Conservation (phyloP, 2,797 vertebrate species). For the Halcyon badia region DNA sequence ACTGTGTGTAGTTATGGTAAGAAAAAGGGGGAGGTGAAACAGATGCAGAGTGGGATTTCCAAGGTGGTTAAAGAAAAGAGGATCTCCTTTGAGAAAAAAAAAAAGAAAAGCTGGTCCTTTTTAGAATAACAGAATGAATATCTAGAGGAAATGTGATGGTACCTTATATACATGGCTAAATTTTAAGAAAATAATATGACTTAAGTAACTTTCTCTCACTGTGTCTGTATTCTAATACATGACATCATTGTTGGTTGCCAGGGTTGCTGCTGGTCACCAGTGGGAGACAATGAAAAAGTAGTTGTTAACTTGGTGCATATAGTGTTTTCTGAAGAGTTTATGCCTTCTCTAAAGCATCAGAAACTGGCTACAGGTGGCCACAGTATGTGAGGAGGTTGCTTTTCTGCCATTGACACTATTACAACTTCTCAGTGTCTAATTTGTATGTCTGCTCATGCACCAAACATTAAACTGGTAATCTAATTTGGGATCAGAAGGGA, state of each 20-base stretch:
- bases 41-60: background rate
- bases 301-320: background rate
- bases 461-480: conserved; percentile 66
- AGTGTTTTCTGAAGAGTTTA: background rate
- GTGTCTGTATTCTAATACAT: background rate
- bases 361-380: conserved; percentile 46
- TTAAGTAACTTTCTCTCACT: background rate
- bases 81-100: background rate
- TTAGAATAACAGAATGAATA: background rate
- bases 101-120: background rate
- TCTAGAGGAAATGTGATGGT: background rate
- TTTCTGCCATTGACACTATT: conserved; percentile 11
- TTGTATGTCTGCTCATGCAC: conserved; percentile 67
- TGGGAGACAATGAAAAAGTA: background rate
- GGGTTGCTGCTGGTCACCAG: background rate
- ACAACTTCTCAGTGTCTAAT: conserved; percentile 50
- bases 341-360: conserved; percentile 7
- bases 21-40: background rate
- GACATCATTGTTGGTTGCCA: background rate
- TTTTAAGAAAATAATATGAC: background rate
- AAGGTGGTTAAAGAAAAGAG: background rate
- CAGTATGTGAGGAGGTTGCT: conserved; percentile 22
- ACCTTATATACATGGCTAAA: background rate
- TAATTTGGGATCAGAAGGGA: conserved; percentile 71
- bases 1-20: accelerated